Evolutionary conservation across 2,797 vertebrate genomes (phyloP).

Genomic region (Natrix natrix): DNA sequence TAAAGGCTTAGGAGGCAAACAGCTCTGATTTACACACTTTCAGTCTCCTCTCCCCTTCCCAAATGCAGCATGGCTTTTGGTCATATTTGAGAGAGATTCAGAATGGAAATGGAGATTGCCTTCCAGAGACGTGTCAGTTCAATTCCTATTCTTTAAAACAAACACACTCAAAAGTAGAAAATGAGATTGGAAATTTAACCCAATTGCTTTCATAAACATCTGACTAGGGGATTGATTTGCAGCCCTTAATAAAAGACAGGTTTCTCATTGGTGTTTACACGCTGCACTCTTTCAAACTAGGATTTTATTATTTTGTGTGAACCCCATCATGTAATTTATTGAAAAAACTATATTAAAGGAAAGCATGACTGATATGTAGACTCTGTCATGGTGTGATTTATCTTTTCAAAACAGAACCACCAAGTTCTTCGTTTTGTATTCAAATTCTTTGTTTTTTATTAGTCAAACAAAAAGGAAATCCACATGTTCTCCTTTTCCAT

Average conservation of each 20-base stretch:
- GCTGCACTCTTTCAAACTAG: not conserved
- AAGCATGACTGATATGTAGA: not conserved
- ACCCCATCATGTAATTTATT: not conserved
- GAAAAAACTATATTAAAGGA: not conserved
- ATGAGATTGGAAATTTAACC: not conserved
- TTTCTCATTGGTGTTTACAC: not conserved
- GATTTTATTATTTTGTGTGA: not conserved
- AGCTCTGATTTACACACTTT: not conserved
- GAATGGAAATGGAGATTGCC: not conserved
- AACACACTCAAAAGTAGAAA: not conserved
- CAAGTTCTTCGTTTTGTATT: not conserved
- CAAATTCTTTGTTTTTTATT: not conserved
- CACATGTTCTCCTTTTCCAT: not conserved
- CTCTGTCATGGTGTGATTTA: not conserved
- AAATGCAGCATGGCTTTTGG: not conserved
- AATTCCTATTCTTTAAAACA: not conserved
- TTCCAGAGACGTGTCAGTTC: not conserved
- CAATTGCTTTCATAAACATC: not conserved
- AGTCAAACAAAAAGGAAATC: not conserved
- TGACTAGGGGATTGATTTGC: not conserved
- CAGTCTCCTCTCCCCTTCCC: not conserved
- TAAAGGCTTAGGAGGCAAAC: not conserved
- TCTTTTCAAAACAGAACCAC: not conserved
- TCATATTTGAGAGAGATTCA: not conserved
- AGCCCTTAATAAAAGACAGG: not conserved